These are phyloP conservation scores for Cuniculus paca DNA, from an alignment of 2,797 vertebrate genomes.

Conservation along the genomic window DNA sequence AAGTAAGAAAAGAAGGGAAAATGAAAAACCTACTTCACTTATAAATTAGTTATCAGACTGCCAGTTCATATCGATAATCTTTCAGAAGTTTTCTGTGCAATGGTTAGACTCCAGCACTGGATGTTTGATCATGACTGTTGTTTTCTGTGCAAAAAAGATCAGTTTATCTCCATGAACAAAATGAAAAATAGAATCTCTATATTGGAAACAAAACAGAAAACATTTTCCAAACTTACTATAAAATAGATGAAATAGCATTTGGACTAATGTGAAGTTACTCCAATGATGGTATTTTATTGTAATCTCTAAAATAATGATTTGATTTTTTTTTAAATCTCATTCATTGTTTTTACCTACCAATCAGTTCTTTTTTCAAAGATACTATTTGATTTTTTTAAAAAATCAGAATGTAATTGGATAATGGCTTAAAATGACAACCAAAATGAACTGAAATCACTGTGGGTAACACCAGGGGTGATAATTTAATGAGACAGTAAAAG, in stretches of 20 bases:
- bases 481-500: not conserved
- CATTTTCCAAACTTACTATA: not conserved
- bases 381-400: not conserved
- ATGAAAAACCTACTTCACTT: not conserved
- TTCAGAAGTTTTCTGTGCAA: not conserved
- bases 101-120: not conserved
- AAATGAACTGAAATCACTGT: not conserved
- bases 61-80: not conserved
- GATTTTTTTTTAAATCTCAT: not conserved
- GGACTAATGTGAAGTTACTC: not conserved
- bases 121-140: not conserved
- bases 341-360: not conserved
- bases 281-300: not conserved
- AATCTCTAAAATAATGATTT: not conserved
- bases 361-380: not conserved
- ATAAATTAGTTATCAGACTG: not conserved
- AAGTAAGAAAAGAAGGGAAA: not conserved
- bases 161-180: not conserved
- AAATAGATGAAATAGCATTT: not conserved
- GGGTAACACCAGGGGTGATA: not conserved
- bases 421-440: not conserved
- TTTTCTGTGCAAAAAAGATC: conserved; percentile 6
- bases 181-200: not conserved
- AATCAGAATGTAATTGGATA: not conserved
- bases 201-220: conserved; percentile 32